A percentile compares a stretch with the other conserved stretches of the same genome.
Conservation (phyloP, 2,888 invertebrate species). For the Rhagophthalmus giganteus region DNA sequence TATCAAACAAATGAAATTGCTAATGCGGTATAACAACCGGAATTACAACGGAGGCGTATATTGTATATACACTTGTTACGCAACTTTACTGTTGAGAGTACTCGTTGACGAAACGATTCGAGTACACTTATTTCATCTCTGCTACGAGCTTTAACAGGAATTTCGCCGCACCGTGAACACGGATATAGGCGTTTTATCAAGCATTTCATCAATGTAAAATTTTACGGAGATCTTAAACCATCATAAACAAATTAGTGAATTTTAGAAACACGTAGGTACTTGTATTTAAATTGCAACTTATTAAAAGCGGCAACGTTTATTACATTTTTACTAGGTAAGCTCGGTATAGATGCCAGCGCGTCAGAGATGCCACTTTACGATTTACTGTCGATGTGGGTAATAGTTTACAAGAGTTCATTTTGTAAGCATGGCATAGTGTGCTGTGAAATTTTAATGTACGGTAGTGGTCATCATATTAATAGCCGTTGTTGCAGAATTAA, state of each 20-base stretch:
- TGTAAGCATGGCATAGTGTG: no score
- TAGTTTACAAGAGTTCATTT: no score
- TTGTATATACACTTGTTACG: slow-evolving; percentile 36
- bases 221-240: slow-evolving; percentile 15
- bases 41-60: slow-evolving; percentile 23
- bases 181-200: slow-evolving; percentile 10
- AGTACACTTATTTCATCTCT: slow-evolving; percentile 29
- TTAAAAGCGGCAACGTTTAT: no score
- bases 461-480: no score
- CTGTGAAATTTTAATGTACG: no score
- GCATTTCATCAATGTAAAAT: slow-evolving; percentile 20
- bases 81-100: slow-evolving; percentile 31
- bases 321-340: no score
- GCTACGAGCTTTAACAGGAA: slow-evolving; percentile 16
- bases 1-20: slow-evolving; percentile 12
- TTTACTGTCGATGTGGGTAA: no score
- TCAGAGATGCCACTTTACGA: no score
- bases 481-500: no score
- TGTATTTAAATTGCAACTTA: slow-evolving; percentile 1
- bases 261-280: slow-evolving; percentile 9
- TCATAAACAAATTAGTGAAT: slow-evolving; percentile 27
- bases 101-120: slow-evolving; percentile 34
- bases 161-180: slow-evolving; percentile 13
- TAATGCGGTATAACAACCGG: no score
- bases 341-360: no score